These are phyloP conservation scores for Lamellibrachia satsuma DNA, from an alignment of 2,888 invertebrate genomes.

Conservation along the genomic window DNA sequence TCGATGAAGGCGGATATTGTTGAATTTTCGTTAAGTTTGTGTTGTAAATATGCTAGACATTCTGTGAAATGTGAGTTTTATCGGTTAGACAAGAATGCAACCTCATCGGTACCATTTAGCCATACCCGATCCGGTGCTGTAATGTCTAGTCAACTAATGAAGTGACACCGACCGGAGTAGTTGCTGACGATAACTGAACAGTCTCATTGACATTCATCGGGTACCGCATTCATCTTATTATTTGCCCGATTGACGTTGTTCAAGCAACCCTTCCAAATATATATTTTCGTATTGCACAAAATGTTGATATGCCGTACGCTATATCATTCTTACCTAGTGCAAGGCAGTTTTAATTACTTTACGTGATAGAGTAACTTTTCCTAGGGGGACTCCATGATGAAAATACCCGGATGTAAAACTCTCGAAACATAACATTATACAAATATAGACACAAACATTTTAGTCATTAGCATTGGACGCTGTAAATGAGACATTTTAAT, in stretches of 20 bases:
- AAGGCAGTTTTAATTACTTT: not conserved
- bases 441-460: not conserved
- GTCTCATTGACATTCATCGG: no score
- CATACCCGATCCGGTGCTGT: no score
- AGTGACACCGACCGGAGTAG: no score
- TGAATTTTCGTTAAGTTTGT: no score
- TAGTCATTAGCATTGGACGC: not conserved
- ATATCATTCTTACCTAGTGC: not conserved
- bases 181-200: no score
- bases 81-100: no score
- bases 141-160: no score
- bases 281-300: not conserved
- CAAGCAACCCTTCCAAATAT: not conserved
- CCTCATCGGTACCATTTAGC: no score
- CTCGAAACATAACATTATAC: not conserved
- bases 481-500: not conserved
- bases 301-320: not conserved
- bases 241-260: not conserved
- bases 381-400: not conserved
- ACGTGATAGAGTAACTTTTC: not conserved
- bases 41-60: no score
- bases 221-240: not conserved
- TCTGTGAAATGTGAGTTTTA: no score
- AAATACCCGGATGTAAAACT: constrained; percentile 5
- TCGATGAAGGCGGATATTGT: no score